Conservation (phyloP, 2,797 vertebrate genomes). For the Gobio occitaniae region DNA sequence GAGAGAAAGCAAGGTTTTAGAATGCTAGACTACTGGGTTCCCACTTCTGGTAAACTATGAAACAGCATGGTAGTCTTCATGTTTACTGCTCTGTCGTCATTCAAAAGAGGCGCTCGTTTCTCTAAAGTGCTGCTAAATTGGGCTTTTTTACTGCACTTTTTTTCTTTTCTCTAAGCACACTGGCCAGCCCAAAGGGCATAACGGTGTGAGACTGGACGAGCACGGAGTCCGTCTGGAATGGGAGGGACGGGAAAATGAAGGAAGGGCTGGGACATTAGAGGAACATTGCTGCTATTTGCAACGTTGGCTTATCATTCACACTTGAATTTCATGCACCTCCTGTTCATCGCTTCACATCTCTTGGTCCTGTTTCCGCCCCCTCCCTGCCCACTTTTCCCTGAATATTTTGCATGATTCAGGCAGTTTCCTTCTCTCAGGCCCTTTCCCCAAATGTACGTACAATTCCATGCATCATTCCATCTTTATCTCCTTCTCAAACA, state of each 20-base stretch:
- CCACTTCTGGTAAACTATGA: slow-evolving; percentile 71
- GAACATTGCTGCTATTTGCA: slow-evolving; percentile 42
- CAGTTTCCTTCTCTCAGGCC: slow-evolving; percentile 19
- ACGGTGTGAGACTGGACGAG: slow-evolving; percentile 73
- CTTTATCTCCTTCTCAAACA: slow-evolving; percentile 15
- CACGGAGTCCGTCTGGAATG: slow-evolving; percentile 73
- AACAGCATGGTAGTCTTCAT: slow-evolving; percentile 75
- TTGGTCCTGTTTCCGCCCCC: slow-evolving; percentile 6
- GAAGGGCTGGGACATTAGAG: slow-evolving; percentile 36
- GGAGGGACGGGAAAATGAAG: slow-evolving; percentile 67
- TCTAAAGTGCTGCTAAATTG: slow-evolving; percentile 71
- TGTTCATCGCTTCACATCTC: slow-evolving; percentile 47
- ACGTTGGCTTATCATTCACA: slow-evolving; percentile 47
- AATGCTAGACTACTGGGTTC: slow-evolving; percentile 45
- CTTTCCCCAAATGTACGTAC: slow-evolving; percentile 12
- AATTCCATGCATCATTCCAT: slow-evolving; percentile 39
- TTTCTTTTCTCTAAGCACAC: slow-evolving; percentile 63
- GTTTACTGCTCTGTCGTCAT: slow-evolving; percentile 71
- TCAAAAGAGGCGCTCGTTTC: slow-evolving; percentile 74
- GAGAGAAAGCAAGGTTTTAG: slow-evolving; percentile 32
- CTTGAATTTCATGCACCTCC: slow-evolving; percentile 29
- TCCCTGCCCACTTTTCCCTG: slow-evolving; percentile 18
- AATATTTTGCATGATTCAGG: slow-evolving; percentile 43
- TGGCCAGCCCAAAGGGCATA: slow-evolving; percentile 64
- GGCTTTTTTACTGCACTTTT: slow-evolving; percentile 46